Evolutionary conservation across 2,888 invertebrate genomes (phyloP), one percentile per base, ranked within the genome.

Genomic region (Drosophila demipolita): DNA sequence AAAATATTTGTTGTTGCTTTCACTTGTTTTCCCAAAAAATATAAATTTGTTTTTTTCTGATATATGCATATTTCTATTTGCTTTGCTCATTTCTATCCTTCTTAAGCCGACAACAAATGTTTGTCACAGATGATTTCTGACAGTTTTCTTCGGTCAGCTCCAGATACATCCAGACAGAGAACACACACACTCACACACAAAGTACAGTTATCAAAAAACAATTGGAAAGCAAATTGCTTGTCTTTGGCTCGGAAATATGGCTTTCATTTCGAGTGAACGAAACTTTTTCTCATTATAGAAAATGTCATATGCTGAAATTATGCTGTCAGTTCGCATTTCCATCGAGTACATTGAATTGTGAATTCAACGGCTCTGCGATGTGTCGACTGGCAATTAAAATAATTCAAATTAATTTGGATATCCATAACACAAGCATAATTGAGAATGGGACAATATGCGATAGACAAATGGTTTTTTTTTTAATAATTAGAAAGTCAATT

Each of bases 221-320:
- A 84, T 78, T 87, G 75, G 64, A 89, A 80, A 75, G 75, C 78
- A 81, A 89, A 77, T 75, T 68, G 76, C 69, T 63, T 66, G 68
- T 32, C 55, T 69, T 66, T 66, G 57, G 23, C n/a, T 12, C 3
- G 26, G 15, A 55, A 8, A 3, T 42, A 26, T 50, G 11, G 11
- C 29, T 20, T 48, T 60, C 20, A 50, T 53, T 73, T 66, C 59
- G 33, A 45, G 45, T 33, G 17, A 53, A 32, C 40, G 17, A 52
- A 75, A 80, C 74, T 75, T 82, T 87, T 83, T 83, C 70, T 78
- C 82, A 88, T 90, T 83, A 88, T 75, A 82, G 72, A 71, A 70
- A 66, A 81, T 87, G 87, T 90, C 87, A 90, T 82, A 71, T 82
- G 74, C 61, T 80, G 83, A 90, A 87, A 87, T 88, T 76, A 88